These are phyloP conservation scores for Argyra leucocephala DNA, from an alignment of 2,888 invertebrate genomes.

Conservation along the genomic window DNA sequence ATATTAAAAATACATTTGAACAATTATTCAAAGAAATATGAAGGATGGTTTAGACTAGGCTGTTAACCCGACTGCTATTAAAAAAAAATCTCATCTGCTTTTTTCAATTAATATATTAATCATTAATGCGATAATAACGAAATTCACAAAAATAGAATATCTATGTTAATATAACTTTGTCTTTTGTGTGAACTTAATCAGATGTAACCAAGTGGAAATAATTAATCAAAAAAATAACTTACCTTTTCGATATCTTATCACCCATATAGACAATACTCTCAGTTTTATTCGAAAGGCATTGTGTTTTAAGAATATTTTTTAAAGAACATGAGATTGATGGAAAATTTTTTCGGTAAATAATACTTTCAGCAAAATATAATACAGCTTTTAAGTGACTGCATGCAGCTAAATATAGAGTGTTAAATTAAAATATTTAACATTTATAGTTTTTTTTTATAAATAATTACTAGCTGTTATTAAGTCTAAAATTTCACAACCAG, in stretches of 20 bases:
- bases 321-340: conserved; percentile 34
- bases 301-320: conserved; percentile 25
- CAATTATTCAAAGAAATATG: no score
- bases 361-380: conserved; percentile 37
- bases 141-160: no score
- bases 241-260: conserved; percentile 34
- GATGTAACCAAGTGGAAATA: no score
- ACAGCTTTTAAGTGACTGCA: conserved; percentile 42
- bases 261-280: conserved; percentile 35
- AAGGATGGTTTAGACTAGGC: no score
- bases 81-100: no score
- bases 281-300: conserved; percentile 12
- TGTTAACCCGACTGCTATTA: no score
- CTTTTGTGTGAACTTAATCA: no score
- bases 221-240: conserved; percentile 13
- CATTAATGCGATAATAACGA: no score
- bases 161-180: no score
- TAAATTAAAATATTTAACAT: background rate
- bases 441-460: background rate
- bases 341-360: conserved; percentile 34
- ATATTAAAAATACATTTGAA: no score
- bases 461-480: conserved; percentile 29
- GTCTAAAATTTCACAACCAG: conserved; percentile 35
- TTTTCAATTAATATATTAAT: no score
- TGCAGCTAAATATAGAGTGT: conserved; percentile 25